These are phyloP conservation scores for Hydropsyche betteni DNA, from an alignment of 2,888 invertebrate genomes.

Conservation along the genomic window DNA sequence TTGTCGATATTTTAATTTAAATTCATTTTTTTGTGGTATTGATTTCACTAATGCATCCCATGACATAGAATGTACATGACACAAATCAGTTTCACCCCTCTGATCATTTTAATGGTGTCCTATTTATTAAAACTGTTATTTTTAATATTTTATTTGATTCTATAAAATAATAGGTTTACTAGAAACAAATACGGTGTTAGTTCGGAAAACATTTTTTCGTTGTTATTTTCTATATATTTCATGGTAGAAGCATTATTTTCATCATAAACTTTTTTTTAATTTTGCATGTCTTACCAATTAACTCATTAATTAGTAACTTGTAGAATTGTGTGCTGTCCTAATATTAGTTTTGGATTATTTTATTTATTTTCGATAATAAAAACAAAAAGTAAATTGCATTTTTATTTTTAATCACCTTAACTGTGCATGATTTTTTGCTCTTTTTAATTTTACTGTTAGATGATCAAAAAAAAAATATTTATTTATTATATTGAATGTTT, in stretches of 20 bases:
- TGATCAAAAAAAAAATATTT: too few relatives aligned
- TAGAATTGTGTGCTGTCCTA: slow-evolving; percentile 15
- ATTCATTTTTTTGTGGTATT: not conserved
- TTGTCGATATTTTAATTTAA: not conserved
- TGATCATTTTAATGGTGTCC: too few relatives aligned
- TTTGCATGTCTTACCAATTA: slow-evolving; percentile 19
- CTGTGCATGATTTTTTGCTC: not conserved
- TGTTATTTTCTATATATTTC: not conserved
- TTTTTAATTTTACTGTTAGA: not conserved
- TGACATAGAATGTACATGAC: slow-evolving; percentile 7
- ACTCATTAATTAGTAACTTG: not conserved
- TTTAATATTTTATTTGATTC: too few relatives aligned
- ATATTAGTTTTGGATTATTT: slow-evolving; percentile 17
- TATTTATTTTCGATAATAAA: slow-evolving; percentile 24
- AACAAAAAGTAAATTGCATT: slow-evolving; percentile 24
- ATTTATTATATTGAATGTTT: too few relatives aligned
- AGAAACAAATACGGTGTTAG: not conserved
- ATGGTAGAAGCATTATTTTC: not conserved
- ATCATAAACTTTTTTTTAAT: not conserved
- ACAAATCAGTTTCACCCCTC: not conserved
- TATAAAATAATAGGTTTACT: not conserved
- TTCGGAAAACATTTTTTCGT: not conserved
- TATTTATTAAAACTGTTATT: too few relatives aligned
- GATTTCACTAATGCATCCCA: not conserved
- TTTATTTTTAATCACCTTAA: slow-evolving; percentile 18